These are phyloP conservation scores for Malurus cyaneus DNA, from an alignment of 2,113 vertebrate genomes.

Conservation along the genomic window DNA sequence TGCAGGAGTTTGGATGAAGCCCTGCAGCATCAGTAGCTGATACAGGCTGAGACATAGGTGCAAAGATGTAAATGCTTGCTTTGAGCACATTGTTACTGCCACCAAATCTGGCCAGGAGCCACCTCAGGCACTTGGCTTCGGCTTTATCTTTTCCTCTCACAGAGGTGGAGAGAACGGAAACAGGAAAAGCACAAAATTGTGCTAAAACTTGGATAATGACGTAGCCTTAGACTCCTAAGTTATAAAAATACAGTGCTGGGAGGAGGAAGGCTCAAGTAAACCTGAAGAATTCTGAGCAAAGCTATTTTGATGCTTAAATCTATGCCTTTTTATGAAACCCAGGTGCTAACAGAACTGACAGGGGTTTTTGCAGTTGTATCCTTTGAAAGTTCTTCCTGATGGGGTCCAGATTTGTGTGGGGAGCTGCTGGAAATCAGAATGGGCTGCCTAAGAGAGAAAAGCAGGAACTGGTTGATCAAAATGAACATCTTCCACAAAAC, in stretches of 20 bases:
- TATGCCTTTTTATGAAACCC: background rate
- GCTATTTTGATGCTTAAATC: background rate
- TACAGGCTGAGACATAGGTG: background rate
- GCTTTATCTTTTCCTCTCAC: background rate
- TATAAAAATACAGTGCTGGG: background rate
- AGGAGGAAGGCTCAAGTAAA: background rate
- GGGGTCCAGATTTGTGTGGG: background rate
- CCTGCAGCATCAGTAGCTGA: background rate
- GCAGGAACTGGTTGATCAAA: background rate
- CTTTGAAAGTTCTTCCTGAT: background rate
- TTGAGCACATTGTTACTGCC: background rate
- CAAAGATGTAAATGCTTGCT: background rate
- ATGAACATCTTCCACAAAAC: background rate
- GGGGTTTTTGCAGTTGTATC: background rate
- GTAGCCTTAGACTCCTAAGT: background rate
- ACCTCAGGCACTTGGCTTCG: rapidly evolving
- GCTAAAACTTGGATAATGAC: background rate
- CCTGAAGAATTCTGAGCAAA: background rate
- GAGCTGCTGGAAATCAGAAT: background rate
- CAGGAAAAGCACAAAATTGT: background rate
- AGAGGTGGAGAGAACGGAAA: background rate
- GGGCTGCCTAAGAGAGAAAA: background rate
- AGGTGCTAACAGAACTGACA: rapidly evolving
- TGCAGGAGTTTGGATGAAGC: background rate
- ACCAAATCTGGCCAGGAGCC: background rate